Evolutionary conservation across 2,888 invertebrate genomes (phyloP), one percentile per base, ranked within the genome.

Genomic region (Pristionchus exspectatus): DNA sequence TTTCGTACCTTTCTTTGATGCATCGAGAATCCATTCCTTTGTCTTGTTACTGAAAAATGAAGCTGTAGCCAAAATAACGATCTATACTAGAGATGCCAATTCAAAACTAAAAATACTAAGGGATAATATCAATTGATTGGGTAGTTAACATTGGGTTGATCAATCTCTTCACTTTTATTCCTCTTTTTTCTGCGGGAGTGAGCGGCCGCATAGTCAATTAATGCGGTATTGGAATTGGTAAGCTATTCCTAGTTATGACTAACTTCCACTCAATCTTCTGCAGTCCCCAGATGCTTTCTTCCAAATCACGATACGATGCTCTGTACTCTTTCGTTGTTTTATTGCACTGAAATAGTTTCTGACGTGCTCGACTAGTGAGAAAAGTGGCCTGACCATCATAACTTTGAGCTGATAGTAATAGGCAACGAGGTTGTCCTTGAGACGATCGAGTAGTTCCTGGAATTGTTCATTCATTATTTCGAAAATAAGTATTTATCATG

Each of bases 11-110:
- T 63, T 63, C 24, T n/a, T 63, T n/a, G 63, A 63, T 10, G 63
- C 63, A 63, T 63, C 63, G 24, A 63, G 63, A 24, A 63, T 63
- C 63, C 63, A 63, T 63, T 63, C 63, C 63, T 63, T 63, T 63
- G 63, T n/a, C 63, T 63, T 63, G 24, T 63, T 63, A 24, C 63
- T 63, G n/a, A 63, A 38, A 63, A n/a, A 63, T n/a, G 21, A 63
- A 7, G 24, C 1, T 63, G 10, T 0, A 24, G 7, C 2, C n/a
- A 10, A 24, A 10, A 63, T 7, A 12, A 50, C 5, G 12, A 50
- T 44, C 9, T 44, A 44, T 5, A 44, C 44, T 44, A 44, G 44
- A 5, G 44, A 5, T 44, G 44, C 44, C 3, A 9, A 44, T 44
- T 44, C 44, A 9, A n/a, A n/a, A n/a, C n/a, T n/a, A n/a, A n/a